Conservation (phyloP, 2,113 vertebrate species). For the Perca schrenkii region DNA sequence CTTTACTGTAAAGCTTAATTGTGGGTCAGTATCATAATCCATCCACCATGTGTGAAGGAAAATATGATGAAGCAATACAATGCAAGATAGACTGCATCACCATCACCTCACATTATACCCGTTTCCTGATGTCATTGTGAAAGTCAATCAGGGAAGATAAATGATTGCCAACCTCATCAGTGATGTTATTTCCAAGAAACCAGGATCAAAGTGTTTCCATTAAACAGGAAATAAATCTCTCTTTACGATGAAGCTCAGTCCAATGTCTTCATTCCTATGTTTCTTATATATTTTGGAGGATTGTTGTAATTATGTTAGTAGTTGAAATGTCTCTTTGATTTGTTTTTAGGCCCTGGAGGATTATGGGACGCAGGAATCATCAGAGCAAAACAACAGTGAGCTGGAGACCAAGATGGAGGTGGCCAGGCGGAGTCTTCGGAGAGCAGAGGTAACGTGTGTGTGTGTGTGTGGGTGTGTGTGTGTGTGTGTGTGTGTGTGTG, state of each 20-base stretch:
- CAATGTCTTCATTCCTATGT: neutral
- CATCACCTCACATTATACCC: neutral
- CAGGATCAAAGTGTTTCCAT: constrained; percentile 7
- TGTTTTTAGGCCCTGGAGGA: constrained; percentile 88
- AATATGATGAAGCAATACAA: constrained; percentile 2
- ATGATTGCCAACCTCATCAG: neutral
- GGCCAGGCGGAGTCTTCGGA: constrained; percentile 91
- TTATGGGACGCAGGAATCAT: constrained; percentile 86
- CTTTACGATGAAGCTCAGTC: neutral
- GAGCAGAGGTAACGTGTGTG: constrained; percentile 89
- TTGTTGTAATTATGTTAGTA: neutral
- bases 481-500: neutral
- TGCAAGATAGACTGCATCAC: neutral
- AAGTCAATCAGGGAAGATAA: neutral
- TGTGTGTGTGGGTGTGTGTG: neutral
- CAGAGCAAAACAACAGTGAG: constrained; percentile 88
- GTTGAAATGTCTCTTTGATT: neutral
- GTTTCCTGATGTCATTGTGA: neutral
- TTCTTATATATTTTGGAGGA: neutral
- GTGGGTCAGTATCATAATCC: constrained; percentile 15
- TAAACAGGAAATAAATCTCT: constrained; percentile 43
- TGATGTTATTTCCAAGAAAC: constrained; percentile 1
- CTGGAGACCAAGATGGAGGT: constrained; percentile 94
- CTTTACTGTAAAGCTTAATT: neutral
- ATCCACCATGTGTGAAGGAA: neutral